These are phyloP conservation scores for Alethe diademata DNA, from an alignment of 2,113 vertebrate species.

Conservation along the genomic window DNA sequence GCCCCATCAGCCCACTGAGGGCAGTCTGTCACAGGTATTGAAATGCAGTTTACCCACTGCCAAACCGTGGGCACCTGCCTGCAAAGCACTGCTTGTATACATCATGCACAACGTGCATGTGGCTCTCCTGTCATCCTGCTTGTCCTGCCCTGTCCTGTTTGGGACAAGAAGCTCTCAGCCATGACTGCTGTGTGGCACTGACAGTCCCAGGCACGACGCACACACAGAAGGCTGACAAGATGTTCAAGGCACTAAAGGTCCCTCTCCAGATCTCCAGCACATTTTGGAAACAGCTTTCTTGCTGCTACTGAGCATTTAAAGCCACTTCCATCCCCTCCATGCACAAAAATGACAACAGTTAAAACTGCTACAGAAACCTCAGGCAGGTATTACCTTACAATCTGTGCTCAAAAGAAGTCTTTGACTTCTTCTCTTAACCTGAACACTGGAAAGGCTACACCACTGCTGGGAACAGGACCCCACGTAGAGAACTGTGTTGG, in stretches of 20 bases:
- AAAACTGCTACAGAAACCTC: neutral
- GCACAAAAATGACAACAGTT: neutral
- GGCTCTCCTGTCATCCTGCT: neutral
- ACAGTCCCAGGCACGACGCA: rapidly evolving
- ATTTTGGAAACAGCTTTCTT: neutral
- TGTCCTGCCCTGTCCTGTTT: neutral
- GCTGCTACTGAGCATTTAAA: neutral
- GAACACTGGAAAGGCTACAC: neutral
- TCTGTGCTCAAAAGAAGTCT: neutral
- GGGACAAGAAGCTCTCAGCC: neutral
- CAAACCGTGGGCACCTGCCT: neutral
- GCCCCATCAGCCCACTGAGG: neutral
- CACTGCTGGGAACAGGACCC: neutral
- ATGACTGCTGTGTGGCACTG: neutral
- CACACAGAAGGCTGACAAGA: neutral
- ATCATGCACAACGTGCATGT: neutral
- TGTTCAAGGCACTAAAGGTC: neutral
- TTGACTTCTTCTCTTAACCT: neutral
- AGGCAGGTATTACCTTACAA: neutral
- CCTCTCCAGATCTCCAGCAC: neutral
- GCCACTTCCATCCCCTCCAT: neutral
- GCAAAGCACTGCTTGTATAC: neutral
- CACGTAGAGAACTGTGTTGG: rapidly evolving
- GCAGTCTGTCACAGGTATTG: neutral
- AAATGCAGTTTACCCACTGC: neutral